Conservation (phyloP, 2,113 vertebrate species). For the Grammomys dolichurus region DNA sequence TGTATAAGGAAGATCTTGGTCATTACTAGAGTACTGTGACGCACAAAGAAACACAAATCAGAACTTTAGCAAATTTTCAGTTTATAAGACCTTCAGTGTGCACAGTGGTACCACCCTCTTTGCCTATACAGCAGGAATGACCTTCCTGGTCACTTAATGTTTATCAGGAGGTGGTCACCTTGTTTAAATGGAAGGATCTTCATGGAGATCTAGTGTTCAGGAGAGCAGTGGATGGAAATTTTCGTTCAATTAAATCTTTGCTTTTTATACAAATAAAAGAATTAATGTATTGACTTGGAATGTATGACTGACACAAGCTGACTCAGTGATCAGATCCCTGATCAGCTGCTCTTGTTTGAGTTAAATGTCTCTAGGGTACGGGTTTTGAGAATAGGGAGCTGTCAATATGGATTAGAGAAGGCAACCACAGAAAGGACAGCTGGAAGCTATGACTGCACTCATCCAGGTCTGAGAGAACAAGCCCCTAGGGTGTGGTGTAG, state of each 20-base stretch:
- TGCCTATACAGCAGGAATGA: not conserved
- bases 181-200: not conserved
- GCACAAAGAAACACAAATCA: not conserved
- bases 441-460: not conserved
- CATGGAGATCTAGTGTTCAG: not conserved
- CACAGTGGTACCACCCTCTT: not conserved
- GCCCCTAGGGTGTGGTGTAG: too few relatives aligned
- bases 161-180: not conserved
- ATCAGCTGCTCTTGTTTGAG: not conserved
- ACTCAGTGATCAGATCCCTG: not conserved
- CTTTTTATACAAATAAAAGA: constrained; percentile 13
- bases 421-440: not conserved
- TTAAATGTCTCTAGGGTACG: not conserved
- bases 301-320: not conserved
- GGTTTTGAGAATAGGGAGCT: not conserved
- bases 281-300: not conserved
- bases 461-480: not conserved
- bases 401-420: not conserved
- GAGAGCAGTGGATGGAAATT: not conserved
- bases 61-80: not conserved
- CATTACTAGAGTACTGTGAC: not conserved
- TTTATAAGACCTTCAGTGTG: not conserved
- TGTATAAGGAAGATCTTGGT: not conserved
- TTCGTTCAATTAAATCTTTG: not conserved
- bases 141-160: accelerated